These are phyloP conservation scores for Epinotia ramella DNA, from an alignment of 2,888 invertebrate species.

Conservation along the genomic window DNA sequence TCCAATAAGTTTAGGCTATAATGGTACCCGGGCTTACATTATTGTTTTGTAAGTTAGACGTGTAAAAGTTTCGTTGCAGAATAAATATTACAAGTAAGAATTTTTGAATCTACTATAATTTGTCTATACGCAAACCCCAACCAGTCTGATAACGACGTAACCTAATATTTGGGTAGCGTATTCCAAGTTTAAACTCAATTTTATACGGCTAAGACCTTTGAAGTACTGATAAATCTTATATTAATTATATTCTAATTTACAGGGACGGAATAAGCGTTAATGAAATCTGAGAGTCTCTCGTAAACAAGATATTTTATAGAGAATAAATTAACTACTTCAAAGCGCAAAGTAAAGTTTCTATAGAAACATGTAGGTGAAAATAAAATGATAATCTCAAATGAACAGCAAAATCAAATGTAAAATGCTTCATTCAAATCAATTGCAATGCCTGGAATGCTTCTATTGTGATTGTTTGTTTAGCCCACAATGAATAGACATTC, in stretches of 20 bases:
- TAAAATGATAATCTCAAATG: too few relatives aligned
- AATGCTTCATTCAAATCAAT: too few relatives aligned
- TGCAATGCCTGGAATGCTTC: too few relatives aligned
- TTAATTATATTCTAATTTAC: conserved; percentile 28
- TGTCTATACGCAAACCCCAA: background rate
- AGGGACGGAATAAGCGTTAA: conserved; percentile 13
- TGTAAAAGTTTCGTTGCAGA: too few relatives aligned
- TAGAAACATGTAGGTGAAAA: too few relatives aligned
- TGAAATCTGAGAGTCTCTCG: conserved; percentile 7
- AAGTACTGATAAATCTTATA: conserved; percentile 11
- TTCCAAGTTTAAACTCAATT: background rate
- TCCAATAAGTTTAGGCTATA: too few relatives aligned
- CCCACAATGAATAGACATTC: background rate
- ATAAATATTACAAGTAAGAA: too few relatives aligned
- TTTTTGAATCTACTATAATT: too few relatives aligned
- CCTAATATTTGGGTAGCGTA: conserved; percentile 8
- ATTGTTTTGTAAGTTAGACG: too few relatives aligned
- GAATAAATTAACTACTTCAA: background rate
- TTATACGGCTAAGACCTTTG: conserved; percentile 7
- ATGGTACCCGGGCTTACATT: too few relatives aligned
- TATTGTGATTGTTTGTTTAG: background rate
- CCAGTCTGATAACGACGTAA: background rate
- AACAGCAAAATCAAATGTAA: too few relatives aligned
- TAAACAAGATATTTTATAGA: conserved; percentile 1
- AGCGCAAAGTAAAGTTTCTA: background rate